These are phyloP conservation scores for Muschampia plurimacula DNA, from an alignment of 2,888 invertebrate species.

Conservation along the genomic window DNA sequence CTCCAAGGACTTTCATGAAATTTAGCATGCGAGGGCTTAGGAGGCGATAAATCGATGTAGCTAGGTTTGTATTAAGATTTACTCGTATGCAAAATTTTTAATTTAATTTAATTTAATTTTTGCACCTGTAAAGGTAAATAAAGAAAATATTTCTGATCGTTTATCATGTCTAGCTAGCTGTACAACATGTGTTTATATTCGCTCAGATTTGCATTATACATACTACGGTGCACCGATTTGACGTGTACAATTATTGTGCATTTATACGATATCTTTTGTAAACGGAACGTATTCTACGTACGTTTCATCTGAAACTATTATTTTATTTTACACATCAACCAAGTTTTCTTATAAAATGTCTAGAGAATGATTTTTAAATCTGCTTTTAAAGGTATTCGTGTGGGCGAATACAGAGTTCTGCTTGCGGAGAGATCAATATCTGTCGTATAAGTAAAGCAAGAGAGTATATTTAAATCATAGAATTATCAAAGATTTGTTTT, in stretches of 20 bases:
- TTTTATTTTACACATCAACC: constrained; percentile 25
- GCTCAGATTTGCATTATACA: constrained; percentile 22
- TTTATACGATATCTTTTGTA: constrained; percentile 23
- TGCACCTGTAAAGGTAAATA: no score
- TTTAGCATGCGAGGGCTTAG: no score
- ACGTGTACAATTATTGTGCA: constrained; percentile 21
- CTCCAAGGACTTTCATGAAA: no score
- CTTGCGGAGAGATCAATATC: constrained; percentile 13
- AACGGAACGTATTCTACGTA: background rate
- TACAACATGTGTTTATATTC: background rate
- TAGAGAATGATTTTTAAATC: constrained; percentile 22
- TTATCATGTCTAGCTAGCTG: background rate
- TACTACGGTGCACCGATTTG: constrained; percentile 18
- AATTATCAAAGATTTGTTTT: background rate
- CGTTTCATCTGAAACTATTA: constrained; percentile 15
- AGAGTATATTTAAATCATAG: background rate
- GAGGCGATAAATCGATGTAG: no score
- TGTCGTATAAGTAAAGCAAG: background rate
- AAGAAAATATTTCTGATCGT: background rate
- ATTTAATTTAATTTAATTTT: no score
- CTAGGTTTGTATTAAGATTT: no score
- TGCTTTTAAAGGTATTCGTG: constrained; percentile 7
- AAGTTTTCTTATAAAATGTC: constrained; percentile 19
- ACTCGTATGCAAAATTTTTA: no score
- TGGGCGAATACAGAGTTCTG: constrained; percentile 19